Base-by-base conservation (phyloP, 2,113 vertebrate species). In the Caranx ignobilis region DNA sequence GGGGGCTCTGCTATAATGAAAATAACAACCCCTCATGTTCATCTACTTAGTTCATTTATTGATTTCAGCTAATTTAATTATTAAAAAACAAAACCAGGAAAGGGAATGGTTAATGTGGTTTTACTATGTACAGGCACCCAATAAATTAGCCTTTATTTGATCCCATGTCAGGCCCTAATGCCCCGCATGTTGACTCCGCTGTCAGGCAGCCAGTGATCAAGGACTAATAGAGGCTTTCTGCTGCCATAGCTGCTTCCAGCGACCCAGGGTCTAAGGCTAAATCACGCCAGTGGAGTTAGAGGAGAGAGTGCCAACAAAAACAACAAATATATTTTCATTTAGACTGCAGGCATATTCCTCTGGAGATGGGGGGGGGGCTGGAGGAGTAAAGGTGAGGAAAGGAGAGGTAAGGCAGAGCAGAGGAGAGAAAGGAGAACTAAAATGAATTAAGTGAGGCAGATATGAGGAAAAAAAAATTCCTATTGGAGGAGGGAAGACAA, bases 291-390 rank as follows among this genome's bases (percentile, higher is more conserved):
- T 70, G 78, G 82, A 92, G 87, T 82, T 67, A 71, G 73, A 87
- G 64, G 52, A 59, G 76, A 60, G 86, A 70, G 59, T 68, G 89
- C 92, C 93, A 94, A 94, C 55, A 35, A 86, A 86, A 94, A 92
- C 88, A 93, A 86, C 89, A 93, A 92, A 92, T 92, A 90, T 92
- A 88, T 94, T 93, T 93, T 93, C 86, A 88, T 90, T 93, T 88
- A 75, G 77, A 74, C 87, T 83, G 76, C 77, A 75, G 84, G 87
- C 87, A 67, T 89, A 92, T 89, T 92, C 83, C 82, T 83, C 87
- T 75, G 47, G 87, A 78, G 90, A 85, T 71, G 43, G 72, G 69
- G 62, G 45, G 21, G 48, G 43, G 72, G 69, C 62, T 47, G 63
- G 77, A 65, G 65, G 72, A 47, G 82, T 34, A 64, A 84, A 81